Evolutionary conservation across 2,888 invertebrate species (phyloP), one percentile per base, ranked within the genome.

Genomic region (Conus canariensis): DNA sequence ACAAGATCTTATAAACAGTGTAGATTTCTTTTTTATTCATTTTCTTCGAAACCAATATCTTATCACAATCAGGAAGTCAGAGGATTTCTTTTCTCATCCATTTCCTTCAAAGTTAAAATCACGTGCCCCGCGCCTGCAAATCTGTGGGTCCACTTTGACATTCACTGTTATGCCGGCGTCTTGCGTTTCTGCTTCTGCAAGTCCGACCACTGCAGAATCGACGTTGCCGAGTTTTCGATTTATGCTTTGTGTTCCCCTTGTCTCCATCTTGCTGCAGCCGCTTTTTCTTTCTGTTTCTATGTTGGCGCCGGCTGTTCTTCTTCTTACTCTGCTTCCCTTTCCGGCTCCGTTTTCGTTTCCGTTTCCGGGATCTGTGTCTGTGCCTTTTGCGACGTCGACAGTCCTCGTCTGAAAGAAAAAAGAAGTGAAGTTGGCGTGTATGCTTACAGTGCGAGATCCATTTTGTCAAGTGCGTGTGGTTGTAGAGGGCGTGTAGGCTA

Each of bases 311-410:
- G 22, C 58, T 56, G n/a, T 58, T 56, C 74, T 87, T 88, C 80
- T 83, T 70, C 60, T 59, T 60, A n/a, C 77, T 67, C 74, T 82
- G 70, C 70, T 90, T 90, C 85, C 85, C 80, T 56, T 70, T 70
- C 85, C 80, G 74, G 77, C 82, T 80, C 56, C 88, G 67, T 74
- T 88, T 90, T 60, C 90, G 87, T 85, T 89, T 89, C 9, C 60
- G 67, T 25, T 87, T 86, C 67, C 90, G 87, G 77, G 87, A 58
- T 25, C 89, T 83, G 70, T 89, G 14, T 22, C 85, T 85, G 45
- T 89, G 89, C 22, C 70, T 85, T n/a, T 89, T 89, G 30, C 58
- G 85, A 70, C 89, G 89, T 10, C 56, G 64, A 64, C 89, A 89
- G 14, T 89, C 88, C 88, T 83, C 88, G 45, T 88, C 85, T 87